Evolutionary conservation across 2,797 vertebrate genomes (phyloP), one percentile per base, ranked within the genome.

Genomic region (Mus spretus): DNA sequence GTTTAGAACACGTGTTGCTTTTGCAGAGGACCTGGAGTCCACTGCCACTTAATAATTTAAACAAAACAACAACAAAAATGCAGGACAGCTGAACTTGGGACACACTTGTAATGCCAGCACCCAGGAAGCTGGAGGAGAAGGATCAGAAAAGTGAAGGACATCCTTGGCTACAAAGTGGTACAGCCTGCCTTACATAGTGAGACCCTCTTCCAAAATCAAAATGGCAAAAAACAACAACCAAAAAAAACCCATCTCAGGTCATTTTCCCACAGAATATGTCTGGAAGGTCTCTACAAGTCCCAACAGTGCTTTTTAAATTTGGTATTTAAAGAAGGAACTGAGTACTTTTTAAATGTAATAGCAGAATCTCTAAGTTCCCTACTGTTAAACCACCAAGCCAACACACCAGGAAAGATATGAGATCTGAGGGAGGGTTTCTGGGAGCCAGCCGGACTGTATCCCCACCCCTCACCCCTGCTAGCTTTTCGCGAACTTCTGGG

Each of bases 221-320:
- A 65, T n/a, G 22, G 13, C 10, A 28, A 61, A 8, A 34, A 34
- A 40, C 37, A 40, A 47, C 47, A 47, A 47, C 4, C 47, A 10
- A 34, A 26, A 26, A 26, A 34, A 84, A 34, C 37, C 40, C 22
- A 3, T 55, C 65, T 74, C n/a, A 57, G 59, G 37, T 90, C 20
- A 14, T 81, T 85, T 65, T 91, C 50, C 74, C 63, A 86, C 50
- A 92, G 74, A 89, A 55, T 24, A 81, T 74, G 63, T 92, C 92
- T 90, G 91, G 67, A 91, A 92, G 31, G 59, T 92, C 78, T 79
- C 92, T 50, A 53, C 22, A 89, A 86, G 61, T 77, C 17, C 59
- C 67, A 26, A 19, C 75, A 83, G 61, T 55, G 50, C 31, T 24
- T n/a, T 85, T 85, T 65, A 85, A 65, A 65, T 34, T 31, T 34